Percentiles rank a stretch among this genome's conserved stretches.
These are phyloP conservation scores for Periophthalmus magnuspinnatus DNA, from an alignment of 2,797 vertebrate genomes.

Conservation along the genomic window DNA sequence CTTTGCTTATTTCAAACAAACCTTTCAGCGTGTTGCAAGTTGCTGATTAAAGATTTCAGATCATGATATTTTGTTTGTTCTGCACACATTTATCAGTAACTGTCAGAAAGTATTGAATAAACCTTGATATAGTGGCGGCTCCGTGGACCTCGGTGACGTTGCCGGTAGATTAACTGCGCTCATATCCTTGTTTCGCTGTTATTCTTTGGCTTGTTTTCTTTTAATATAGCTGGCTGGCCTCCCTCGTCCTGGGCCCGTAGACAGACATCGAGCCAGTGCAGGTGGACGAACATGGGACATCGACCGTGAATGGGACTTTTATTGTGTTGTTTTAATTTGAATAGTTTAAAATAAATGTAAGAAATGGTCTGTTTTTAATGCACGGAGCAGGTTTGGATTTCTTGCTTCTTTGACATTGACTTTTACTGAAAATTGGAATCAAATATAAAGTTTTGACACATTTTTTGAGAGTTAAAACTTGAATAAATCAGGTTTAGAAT, in stretches of 20 bases:
- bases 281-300: conserved; percentile 18
- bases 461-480: no score
- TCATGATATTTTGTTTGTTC: not conserved
- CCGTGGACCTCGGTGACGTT: conserved; percentile 41
- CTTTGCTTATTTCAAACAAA: not conserved
- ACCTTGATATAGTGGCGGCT: conserved; percentile 40
- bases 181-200: conserved; percentile 51
- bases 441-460: no score
- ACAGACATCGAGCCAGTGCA: conserved; percentile 20
- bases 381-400: no score
- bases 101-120: conserved; percentile 22
- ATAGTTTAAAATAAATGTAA: no score
- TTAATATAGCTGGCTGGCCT: conserved; percentile 70
- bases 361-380: no score
- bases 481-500: no score
- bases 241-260: conserved; percentile 36
- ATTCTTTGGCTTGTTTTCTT: conserved; percentile 73
- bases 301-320: no score
- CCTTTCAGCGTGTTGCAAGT: conserved; percentile 12
- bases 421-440: no score
- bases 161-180: conserved; percentile 67
- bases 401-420: no score
- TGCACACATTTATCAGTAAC: conserved; percentile 13
- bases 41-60: conserved; percentile 1
- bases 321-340: no score